Base-by-base conservation (phyloP, 2,797 vertebrate species). In the Synanceia verrucosa region DNA sequence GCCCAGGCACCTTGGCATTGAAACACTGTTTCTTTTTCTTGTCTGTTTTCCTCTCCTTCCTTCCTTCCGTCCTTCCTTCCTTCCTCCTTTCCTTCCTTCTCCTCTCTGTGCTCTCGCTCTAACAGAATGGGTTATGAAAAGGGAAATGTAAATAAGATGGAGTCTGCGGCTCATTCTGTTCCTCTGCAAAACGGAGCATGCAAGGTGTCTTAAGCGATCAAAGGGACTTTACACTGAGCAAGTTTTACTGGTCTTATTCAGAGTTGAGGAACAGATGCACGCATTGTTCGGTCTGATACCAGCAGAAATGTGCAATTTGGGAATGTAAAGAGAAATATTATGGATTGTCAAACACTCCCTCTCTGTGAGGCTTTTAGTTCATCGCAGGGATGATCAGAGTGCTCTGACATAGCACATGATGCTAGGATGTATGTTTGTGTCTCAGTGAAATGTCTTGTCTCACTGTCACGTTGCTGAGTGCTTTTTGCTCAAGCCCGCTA, bases 1-100 rank as follows among this genome's bases (percentile, higher is more conserved):
- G 83, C 83, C 85, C 78, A 37, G 74, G 83, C 88, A 92, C 85
- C 89, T 90, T 91, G 91, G 91, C 90, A 82, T 76, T 81, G 87
- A 89, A 89, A 85, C 78, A 70, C 66, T 65, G 71, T 79, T 69
- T 75, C 56, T 76, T 76, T 83, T 71, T 60, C 48, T n/a, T n/a
- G 16, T 52, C 36, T 48, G 37, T 68, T 47, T 56, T 43, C 19
- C 23, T 7, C 18, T 23, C 43, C 51, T 62, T 62, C 50, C 37
- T 36, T 47, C 51, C 41, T 58, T 55, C 37, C 60, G 44, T 50
- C 21, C 31, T 29, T 48, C 34, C 37, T 18, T 70, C 33, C 74
- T 41, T 72, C 55, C n/a, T 24, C 36, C 58, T 29, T 18, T 18
- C 43, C 29, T 66, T 77, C 29, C 73, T 31, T 66, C n/a, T n/a